Evolutionary conservation across 2,888 invertebrate genomes (phyloP).

Genomic region (Volucella inanis): DNA sequence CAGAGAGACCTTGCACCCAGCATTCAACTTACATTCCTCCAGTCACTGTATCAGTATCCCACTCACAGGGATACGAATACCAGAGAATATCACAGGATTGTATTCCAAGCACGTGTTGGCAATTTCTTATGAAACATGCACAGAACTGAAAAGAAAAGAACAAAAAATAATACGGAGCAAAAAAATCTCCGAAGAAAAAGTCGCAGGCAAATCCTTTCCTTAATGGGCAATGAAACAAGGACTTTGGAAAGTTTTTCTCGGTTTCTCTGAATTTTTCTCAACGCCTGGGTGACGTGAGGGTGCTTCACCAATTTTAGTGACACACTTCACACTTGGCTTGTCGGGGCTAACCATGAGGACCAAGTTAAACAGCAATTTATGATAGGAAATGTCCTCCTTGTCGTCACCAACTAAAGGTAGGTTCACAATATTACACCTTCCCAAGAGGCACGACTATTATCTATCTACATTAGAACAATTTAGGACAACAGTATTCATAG

Average conservation of each 20-base stretch:
- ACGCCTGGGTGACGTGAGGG: constrained; percentile 38
- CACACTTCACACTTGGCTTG: constrained; percentile 60
- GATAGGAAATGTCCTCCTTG: constrained; percentile 51
- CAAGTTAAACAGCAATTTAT: constrained; percentile 69
- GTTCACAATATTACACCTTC: constrained; percentile 25
- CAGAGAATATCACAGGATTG: constrained; percentile 35
- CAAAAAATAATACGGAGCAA: constrained; percentile 35
- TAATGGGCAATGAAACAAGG: constrained; percentile 75
- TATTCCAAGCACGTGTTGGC: constrained; percentile 82
- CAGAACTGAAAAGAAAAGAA: constrained; percentile 19
- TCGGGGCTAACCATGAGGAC: constrained; percentile 32
- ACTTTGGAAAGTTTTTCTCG: constrained; percentile 65
- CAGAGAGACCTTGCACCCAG: constrained; percentile 44
- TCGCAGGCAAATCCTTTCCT: constrained; percentile 73
- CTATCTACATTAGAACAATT: constrained; percentile 49
- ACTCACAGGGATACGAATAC: constrained; percentile 15
- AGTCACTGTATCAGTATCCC: constrained; percentile 61
- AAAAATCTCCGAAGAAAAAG: constrained; percentile 34
- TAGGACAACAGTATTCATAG: constrained; percentile 1
- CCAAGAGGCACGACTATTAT: constrained; percentile 46
- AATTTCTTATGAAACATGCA: constrained; percentile 82
- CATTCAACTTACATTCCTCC: constrained; percentile 49
- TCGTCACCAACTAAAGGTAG: neutral
- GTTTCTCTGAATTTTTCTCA: constrained; percentile 30
- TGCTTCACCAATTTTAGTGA: constrained; percentile 59